Evolutionary conservation across 2,797 vertebrate species (phyloP).

Genomic region (Mormyrops attenuatus): DNA sequence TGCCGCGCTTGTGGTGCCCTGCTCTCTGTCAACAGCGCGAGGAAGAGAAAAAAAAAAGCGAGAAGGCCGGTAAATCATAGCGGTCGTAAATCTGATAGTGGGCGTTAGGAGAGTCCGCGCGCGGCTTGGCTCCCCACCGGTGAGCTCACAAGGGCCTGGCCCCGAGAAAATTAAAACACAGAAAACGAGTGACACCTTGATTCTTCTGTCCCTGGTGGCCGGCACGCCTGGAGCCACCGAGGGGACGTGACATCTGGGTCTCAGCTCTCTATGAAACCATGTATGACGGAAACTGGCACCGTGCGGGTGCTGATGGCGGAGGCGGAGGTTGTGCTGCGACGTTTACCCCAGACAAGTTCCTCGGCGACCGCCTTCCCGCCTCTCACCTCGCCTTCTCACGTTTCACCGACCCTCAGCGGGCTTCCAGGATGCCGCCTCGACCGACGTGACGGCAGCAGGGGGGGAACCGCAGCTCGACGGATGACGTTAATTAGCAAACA

Average conservation of each 20-base stretch:
- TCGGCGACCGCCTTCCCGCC: neutral
- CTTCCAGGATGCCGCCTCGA: neutral
- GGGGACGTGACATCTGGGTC: neutral
- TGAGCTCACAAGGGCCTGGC: neutral
- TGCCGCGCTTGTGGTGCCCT: neutral
- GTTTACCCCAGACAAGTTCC: neutral
- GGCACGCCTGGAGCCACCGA: neutral
- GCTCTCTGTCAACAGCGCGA: neutral
- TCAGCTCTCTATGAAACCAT: neutral
- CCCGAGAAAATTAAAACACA: neutral
- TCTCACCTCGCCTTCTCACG: neutral
- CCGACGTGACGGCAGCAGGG: neutral
- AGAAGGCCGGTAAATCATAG: neutral
- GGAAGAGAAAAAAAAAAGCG: neutral
- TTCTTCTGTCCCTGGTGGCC: neutral
- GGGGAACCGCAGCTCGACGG: neutral
- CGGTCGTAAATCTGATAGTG: neutral
- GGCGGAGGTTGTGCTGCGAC: neutral
- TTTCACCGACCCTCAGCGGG: neutral
- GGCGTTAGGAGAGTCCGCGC: neutral
- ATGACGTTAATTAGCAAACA: neutral
- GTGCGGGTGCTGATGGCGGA: neutral
- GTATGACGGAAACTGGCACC: neutral
- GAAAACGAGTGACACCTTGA: neutral
- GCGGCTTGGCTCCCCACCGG: neutral